Conservation (phyloP, 2,888 invertebrate genomes). For the Dasysyrphus tricinctus region DNA sequence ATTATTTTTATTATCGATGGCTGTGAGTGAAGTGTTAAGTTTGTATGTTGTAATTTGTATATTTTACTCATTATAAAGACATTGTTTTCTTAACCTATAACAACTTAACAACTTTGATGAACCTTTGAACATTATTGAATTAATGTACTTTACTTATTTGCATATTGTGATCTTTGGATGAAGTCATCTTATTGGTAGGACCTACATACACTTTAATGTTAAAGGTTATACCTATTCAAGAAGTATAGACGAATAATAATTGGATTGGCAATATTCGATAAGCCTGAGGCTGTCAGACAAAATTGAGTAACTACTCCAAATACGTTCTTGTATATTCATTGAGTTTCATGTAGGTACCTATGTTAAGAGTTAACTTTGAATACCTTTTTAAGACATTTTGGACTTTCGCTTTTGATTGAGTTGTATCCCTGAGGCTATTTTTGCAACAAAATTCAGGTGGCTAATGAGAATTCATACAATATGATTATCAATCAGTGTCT, state of each 20-base stretch:
- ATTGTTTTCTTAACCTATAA: background rate
- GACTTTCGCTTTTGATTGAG: constrained; percentile 29
- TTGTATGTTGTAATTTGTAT: constrained; percentile 6
- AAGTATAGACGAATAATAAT: background rate
- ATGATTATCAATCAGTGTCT: background rate
- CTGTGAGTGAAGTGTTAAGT: background rate
- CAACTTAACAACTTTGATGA: background rate
- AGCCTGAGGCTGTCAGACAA: background rate
- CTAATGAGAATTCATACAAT: background rate
- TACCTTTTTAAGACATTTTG: background rate
- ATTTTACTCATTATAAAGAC: background rate
- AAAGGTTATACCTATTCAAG: background rate
- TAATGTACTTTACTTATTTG: constrained; percentile 8
- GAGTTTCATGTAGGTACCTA: background rate
- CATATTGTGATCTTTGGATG: constrained; percentile 19
- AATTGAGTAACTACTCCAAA: constrained; percentile 20
- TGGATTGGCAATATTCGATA: background rate
- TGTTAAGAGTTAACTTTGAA: background rate
- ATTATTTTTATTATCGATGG: background rate
- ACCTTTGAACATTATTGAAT: background rate
- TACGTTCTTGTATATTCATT: background rate
- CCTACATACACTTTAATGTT: background rate
- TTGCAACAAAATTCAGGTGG: constrained; percentile 4
- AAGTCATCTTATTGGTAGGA: background rate
- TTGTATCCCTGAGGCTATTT: constrained; percentile 12